phyloP scores from a whole-genome alignment of 2,888 invertebrate genomes.

The Tenthredo amoena region DNA sequence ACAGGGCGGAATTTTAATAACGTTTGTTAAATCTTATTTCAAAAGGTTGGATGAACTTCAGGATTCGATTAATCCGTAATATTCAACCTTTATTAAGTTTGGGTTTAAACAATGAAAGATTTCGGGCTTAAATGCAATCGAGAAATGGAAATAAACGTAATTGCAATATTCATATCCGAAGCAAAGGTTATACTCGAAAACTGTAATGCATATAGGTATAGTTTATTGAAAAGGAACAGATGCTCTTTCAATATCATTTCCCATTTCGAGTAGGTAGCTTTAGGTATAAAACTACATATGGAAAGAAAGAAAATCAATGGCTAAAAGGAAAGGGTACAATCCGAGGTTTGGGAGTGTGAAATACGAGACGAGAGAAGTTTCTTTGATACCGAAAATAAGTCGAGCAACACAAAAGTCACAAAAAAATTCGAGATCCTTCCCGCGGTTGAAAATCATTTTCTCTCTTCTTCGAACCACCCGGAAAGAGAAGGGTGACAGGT shows the following conservation, averaged over 20 bases:
- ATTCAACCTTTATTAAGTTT: neutral
- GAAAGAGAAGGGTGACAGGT: conserved; percentile 32
- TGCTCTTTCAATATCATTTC: neutral
- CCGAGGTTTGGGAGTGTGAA: neutral
- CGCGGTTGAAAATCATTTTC: conserved; percentile 32
- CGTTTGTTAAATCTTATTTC: neutral
- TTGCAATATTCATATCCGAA: neutral
- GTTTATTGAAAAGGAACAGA: neutral
- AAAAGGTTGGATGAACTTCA: neutral
- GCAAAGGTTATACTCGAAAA: neutral
- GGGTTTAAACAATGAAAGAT: neutral
- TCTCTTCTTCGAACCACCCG: conserved; percentile 7
- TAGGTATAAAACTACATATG: conserved; percentile 18
- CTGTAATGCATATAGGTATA: neutral
- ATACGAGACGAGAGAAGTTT: conserved; percentile 33
- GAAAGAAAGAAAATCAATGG: conserved; percentile 1
- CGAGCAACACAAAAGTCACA: conserved; percentile 36
- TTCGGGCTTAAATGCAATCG: neutral
- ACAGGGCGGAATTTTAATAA: neutral
- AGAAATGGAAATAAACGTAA: neutral
- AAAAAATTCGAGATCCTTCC: neutral
- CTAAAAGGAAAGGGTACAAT: neutral
- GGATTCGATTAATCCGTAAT: neutral
- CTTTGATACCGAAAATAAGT: neutral
- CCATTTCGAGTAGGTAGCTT: neutral